Percentiles rank a stretch among this genome's conserved stretches.
These are phyloP conservation scores for Ochotona curzoniae DNA, from an alignment of 2,113 vertebrate species.

Conservation along the genomic window DNA sequence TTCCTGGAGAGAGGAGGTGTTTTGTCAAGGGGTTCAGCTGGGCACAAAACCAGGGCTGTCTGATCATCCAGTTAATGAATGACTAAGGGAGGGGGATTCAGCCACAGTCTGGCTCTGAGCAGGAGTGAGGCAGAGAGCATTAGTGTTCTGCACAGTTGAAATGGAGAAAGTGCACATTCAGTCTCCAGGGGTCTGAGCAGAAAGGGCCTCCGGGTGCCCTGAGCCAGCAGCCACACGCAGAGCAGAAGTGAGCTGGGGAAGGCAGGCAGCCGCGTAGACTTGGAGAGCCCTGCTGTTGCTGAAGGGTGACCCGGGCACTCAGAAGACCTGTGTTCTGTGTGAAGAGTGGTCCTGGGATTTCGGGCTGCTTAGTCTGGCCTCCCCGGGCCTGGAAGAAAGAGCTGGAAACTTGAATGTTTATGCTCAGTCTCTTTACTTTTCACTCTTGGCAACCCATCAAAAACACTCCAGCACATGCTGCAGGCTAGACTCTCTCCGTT, in stretches of 20 bases:
- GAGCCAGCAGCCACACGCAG: background rate
- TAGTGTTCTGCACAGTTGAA: background rate
- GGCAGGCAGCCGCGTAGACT: background rate
- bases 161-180: background rate
- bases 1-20: background rate
- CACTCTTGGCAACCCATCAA: background rate
- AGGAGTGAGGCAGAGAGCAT: background rate
- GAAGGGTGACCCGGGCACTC: too few species aligned
- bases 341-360: background rate
- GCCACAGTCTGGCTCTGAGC: conserved; percentile 14
- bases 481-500: background rate
- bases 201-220: background rate
- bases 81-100: background rate
- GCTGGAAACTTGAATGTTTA: conserved; percentile 9
- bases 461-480: background rate
- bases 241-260: background rate
- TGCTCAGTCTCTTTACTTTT: background rate
- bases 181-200: background rate
- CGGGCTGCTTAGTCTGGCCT: background rate
- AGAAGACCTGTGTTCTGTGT: background rate
- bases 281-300: background rate
- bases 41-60: conserved; percentile 31
- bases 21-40: background rate
- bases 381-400: background rate
- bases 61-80: conserved; percentile 46